Percentiles rank a stretch among this genome's conserved stretches.
phyloP scores from a whole-genome alignment of 2,113 vertebrate genomes.

The Podarcis muralis region DNA sequence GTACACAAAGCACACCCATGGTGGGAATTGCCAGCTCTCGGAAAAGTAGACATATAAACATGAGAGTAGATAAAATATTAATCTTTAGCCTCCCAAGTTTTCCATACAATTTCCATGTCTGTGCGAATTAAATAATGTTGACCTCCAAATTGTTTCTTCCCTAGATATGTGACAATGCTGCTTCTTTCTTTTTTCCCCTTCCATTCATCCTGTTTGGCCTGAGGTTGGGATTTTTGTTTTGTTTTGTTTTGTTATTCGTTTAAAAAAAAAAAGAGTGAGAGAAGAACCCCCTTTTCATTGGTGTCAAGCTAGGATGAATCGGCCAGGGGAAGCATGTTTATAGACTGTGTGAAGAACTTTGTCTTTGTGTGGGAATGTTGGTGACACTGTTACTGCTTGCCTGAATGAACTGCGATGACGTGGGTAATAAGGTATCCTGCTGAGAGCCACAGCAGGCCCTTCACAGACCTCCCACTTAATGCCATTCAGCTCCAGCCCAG shows the following conservation, averaged over 20 bases:
- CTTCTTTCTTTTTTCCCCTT: conserved; percentile 42
- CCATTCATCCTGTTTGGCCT: conserved; percentile 57
- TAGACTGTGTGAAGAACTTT: conserved; percentile 91
- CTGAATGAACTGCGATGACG: conserved; percentile 89
- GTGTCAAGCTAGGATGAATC: conserved; percentile 85
- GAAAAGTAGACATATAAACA: accelerated
- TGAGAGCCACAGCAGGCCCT: conserved; percentile 69
- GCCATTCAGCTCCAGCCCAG: conserved; percentile 86
- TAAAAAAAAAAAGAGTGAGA: background rate
- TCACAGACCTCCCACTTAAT: conserved; percentile 87
- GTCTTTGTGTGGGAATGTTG: conserved; percentile 90
- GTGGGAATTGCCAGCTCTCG: background rate
- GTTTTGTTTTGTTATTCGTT: conserved; percentile 55
- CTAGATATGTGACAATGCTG: conserved; percentile 64
- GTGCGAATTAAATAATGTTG: conserved; percentile 78
- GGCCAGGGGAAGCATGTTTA: conserved; percentile 87
- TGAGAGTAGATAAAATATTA: background rate
- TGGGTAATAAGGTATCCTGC: conserved; percentile 83
- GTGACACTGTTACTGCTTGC: conserved; percentile 88
- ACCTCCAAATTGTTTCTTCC: conserved; percentile 75
- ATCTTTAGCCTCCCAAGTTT: conserved; percentile 36
- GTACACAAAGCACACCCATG: background rate
- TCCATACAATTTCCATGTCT: conserved; percentile 27
- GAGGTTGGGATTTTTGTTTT: conserved; percentile 54
- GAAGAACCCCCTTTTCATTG: conserved; percentile 75